Conservation (phyloP, 2,888 invertebrate genomes). For the Scaptomyza tumidula region DNA sequence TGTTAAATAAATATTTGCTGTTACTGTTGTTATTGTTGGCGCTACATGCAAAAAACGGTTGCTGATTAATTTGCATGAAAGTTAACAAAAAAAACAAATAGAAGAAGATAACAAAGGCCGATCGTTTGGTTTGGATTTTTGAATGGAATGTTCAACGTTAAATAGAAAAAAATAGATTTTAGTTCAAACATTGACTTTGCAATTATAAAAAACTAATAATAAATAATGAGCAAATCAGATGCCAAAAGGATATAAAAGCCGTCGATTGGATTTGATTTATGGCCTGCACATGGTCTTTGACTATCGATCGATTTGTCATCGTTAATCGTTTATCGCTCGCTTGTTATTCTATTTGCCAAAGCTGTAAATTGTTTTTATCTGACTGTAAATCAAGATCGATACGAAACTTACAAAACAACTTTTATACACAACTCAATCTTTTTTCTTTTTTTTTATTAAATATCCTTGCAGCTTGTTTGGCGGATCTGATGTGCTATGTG, state of each 20-base stretch:
- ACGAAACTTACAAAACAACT: not conserved
- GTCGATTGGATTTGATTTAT: constrained; percentile 57
- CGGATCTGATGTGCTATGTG: constrained; percentile 80
- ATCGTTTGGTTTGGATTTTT: not conserved
- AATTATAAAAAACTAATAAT: constrained; percentile 53
- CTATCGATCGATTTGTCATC: constrained; percentile 50
- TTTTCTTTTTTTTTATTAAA: not conserved
- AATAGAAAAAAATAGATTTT: not conserved
- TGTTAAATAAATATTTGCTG: constrained; percentile 34
- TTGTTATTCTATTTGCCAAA: constrained; percentile 50
- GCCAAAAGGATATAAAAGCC: constrained; percentile 28
- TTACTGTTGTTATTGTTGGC: not conserved
- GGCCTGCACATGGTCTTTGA: constrained; percentile 53
- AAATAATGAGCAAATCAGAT: constrained; percentile 70
- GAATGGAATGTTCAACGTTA: constrained; percentile 10
- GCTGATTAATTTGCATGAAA: constrained; percentile 38
- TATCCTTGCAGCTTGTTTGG: constrained; percentile 59
- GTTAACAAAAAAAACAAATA: not conserved
- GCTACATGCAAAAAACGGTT: constrained; percentile 52
- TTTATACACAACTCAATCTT: not conserved
- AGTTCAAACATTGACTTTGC: constrained; percentile 34
- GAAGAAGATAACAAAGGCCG: not conserved
- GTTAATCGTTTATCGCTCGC: constrained; percentile 53
- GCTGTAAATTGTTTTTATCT: constrained; percentile 55
- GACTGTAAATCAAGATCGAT: not conserved